Evolutionary conservation across 2,888 invertebrate species (phyloP), one percentile per base, ranked within the genome.

Genomic region (Caprella mutica): DNA sequence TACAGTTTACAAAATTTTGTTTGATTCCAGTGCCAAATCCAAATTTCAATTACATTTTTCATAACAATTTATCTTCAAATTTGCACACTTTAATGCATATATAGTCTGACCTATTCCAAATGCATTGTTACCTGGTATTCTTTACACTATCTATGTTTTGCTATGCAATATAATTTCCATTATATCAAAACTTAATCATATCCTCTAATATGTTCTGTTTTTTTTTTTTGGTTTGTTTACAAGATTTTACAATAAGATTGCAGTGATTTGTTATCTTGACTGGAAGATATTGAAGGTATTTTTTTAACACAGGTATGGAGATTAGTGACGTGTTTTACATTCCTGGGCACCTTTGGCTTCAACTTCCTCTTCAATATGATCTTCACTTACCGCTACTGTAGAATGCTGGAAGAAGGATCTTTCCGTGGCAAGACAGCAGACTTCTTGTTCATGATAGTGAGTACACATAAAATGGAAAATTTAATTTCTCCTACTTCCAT

Each of bases 331-430:
- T 94, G 96, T 71, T 99, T 98, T 77, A 82, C 97, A 53, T 98
- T 93, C 72, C 97, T 98, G 76, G 98, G 98, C 54, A 88, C 94
- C 40, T 81, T 98, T 70, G 96, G 97, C 30, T 98, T 99, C 77
- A 96, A 93, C 74, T 97, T 98, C 74, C 85, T 98, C 70, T 98
- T 98, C 79, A 98, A 97, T 74, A 92, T 98, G 83, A 90, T 97
- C 73, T 98, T 98, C 74, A 97, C 96, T 35, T 97, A 97, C 75
- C 84, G 94, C 69, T 98, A 99, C 73, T 98, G 98, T 75, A 83
- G 94, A 67, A 96, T 97, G 93, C 75, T 99, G 68, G 98, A 98
- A 74, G 98, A 98, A 73, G 96, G 94, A 17, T 94, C 94, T 1
- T 98, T 97, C 73, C 81, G 94, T 67, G 90, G 92, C 53, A 81